Evolutionary conservation across 1,140 invertebrate genomes (phyloP), one percentile per base, ranked within the genome.

Genomic region (Nymphalis io): DNA sequence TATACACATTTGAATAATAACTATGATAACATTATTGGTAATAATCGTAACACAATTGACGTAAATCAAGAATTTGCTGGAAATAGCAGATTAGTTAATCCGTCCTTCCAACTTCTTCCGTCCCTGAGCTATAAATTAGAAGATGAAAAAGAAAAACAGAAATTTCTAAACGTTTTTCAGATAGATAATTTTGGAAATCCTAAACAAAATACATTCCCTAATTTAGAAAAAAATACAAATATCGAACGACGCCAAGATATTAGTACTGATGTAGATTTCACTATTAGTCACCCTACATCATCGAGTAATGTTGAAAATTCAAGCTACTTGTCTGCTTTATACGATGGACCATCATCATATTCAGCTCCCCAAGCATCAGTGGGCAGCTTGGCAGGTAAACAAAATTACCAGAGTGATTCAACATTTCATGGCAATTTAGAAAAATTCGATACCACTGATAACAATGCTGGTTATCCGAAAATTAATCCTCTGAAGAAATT

Each of bases 311-410:
- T 73, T 12, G 68, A 77, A 42, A 70, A 60, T 68, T 57, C 44
- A 63, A 81, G 72, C 62, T 74, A 74, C 27, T 59, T 80, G 16
- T 79, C 73, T 68, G 73, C 67, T 20, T 60, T 85, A 18, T 91
- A 91, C 62, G 70, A 78, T 39, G 87, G 89, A 3, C 85, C 86
- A 21, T 88, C 86, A 11, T 91, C 89, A 46, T 91, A 91, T 61
- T 85, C 74, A 6, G 84, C 87, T 44, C 84, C 89, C 20, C 87
- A 91, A 68, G 74, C 75, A 2, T 87, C 83, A 16, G 76, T 89
- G 27, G 86, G 85, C 27, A 84, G 74, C 57, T 74, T 88, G 62
- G 70, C 72, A 60, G 23, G 44, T 21, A 71, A 68, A 23, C 68
- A 76, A 70, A 66, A 69, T 64, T 16, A 27, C 68, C 76, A 78